Conservation (phyloP, 1,140 invertebrate species). For the Delia radicum region DNA sequence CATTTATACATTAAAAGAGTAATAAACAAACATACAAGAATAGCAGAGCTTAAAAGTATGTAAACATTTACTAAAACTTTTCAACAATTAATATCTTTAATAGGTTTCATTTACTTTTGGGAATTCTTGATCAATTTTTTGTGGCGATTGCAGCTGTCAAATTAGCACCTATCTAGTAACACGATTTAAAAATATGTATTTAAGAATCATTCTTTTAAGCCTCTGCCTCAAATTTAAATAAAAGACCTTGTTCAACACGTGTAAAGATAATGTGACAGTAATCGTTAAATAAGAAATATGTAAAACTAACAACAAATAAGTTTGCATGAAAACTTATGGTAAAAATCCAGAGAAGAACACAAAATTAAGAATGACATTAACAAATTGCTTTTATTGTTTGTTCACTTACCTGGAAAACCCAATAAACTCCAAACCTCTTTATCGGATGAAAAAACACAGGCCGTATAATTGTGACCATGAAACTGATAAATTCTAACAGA, state of each 20-base stretch:
- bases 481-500: slow-evolving; percentile 71
- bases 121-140: no score
- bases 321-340: background rate
- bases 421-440: slow-evolving; percentile 68
- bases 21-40: no score
- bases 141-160: no score
- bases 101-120: no score
- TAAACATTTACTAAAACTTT: no score
- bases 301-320: background rate
- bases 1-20: no score
- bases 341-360: background rate
- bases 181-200: no score
- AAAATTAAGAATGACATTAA: background rate
- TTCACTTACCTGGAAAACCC: slow-evolving; percentile 64
- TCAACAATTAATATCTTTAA: no score
- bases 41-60: no score
- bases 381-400: background rate
- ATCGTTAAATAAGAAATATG: background rate
- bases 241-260: background rate
- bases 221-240: no score
- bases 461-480: slow-evolving; percentile 63
- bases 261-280: background rate
- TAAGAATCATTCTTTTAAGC: no score
- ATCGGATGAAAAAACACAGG: slow-evolving; percentile 66
- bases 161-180: no score